These are phyloP conservation scores for Steinernema scapterisci DNA, from an alignment of 2,888 invertebrate genomes.

Conservation along the genomic window DNA sequence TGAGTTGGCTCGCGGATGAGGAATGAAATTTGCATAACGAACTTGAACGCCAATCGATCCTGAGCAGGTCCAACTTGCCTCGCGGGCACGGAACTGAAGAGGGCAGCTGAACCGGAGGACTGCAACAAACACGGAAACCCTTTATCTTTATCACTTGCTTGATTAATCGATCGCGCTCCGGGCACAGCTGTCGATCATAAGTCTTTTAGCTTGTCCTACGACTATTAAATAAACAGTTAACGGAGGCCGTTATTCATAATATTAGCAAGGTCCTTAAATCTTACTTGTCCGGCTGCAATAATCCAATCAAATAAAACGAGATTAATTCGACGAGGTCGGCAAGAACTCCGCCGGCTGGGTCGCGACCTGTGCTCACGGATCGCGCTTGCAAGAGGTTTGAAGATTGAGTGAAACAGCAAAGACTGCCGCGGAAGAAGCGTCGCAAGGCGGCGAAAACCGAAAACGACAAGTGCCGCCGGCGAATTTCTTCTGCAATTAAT, in stretches of 20 bases:
- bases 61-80: background rate
- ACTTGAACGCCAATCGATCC: background rate
- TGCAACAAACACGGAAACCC: conserved; percentile 32
- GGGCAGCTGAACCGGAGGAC: background rate
- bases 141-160: conserved; percentile 27
- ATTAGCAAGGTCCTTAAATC: background rate
- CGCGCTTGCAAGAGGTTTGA: background rate
- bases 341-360: background rate
- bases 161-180: conserved; percentile 27
- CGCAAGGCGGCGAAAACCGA: conserved; percentile 8
- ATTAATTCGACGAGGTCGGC: background rate
- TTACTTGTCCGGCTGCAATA: background rate
- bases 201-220: background rate
- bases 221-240: background rate
- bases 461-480: conserved; percentile 19
- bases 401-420: background rate
- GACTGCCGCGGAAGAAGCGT: background rate
- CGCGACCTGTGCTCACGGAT: background rate
- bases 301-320: background rate
- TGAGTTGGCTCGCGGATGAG: background rate
- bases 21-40: conserved; percentile 24
- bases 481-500: conserved; percentile 28
- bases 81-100: background rate
- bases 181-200: conserved; percentile 30
- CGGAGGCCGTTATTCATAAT: background rate